Base-by-base conservation (phyloP, 2,797 vertebrate species). In the Chaenodraco wilsoni region DNA sequence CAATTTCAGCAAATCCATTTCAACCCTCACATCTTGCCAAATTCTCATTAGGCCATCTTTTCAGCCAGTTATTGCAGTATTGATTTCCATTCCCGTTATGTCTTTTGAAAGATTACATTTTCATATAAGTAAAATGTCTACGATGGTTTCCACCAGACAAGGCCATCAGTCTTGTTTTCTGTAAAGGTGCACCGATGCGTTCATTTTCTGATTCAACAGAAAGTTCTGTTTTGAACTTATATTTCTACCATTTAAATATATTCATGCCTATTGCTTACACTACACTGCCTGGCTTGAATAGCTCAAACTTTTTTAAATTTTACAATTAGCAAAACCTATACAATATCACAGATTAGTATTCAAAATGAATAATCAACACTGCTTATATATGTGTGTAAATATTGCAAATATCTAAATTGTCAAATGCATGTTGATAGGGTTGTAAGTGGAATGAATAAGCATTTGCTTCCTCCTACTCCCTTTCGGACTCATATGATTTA, bases 61-160 rank as follows among this genome's bases (percentile, higher is more conserved):
- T 80, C 79, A 63, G 75, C 72, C 76, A 65, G 66, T 89, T 91
- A 89, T 88, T 92, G 79, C 81, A 61, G 55, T 91, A 92, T 91
- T 87, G 86, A 92, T 93, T 91, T 91, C 84, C 86, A 86, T 86
- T 82, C 49, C 76, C 0, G 31, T 83, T 84, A 85, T 83, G 68
- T 87, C 82, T 89, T 88, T 86, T 83, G 84, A 79, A 90, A 84
- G 81, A 90, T 91, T 90, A 87, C 84, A 91, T 92, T 89, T 89
- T 93, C 87, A 88, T 91, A 89, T 88, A 89, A 88, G 87, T 89
- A 92, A 87, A 84, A 88, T 86, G 79, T 78, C 83, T 79, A 17
- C 23, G n/a, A 66, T 45, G 14, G 59, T 68, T 43, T 52, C 23
- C 58, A 49, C 37, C 43, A 48, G 48, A 58, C 40, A 48, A 61